Base-by-base conservation (phyloP, 2,888 invertebrate species). In the Scaptomyza parva region DNA sequence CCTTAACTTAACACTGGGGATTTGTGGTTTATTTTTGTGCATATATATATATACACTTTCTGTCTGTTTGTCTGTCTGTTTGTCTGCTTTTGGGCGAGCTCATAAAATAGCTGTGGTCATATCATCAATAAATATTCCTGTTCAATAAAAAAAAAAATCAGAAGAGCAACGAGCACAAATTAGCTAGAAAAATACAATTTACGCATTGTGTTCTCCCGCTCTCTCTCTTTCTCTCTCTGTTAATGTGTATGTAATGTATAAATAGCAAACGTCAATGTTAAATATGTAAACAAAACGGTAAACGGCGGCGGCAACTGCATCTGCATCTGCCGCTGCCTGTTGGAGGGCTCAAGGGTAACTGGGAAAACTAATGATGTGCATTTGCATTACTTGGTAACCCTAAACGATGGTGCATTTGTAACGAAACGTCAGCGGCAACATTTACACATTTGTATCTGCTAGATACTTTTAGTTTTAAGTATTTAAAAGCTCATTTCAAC, bases 61-160 rank as follows among this genome's bases (percentile, higher is more conserved):
- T 43, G 41, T 9, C 41, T n/a, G n/a, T n/a, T n/a, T n/a, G n/a
- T n/a, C 44, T 12, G 24, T 2, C 7, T 17, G 30, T 3, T 5
- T 45, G 12, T 7, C 14, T n/a, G n/a, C n/a, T n/a, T n/a, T n/a
- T n/a, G 65, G 54, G 65, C 53, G 64, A 70, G 77, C 70, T 70
- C 82, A 77, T 82, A 82, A 82, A 82, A 65, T 82, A 84, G 84
- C 70, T 86, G 86, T 86, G 82, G 82, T 84, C 82, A 83, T 86
- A 77, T 66, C 65, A 71, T 76, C 82, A 86, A 83, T 86, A 83
- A 86, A 83, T 86, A 77, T 86, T 63, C 84, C 37, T 66, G 70
- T 72, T 77, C 82, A 80, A 86, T 82, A 82, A 82, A 82, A 83
- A 82, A 14, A 35, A 82, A 84, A 82, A 86, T 86, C 7, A n/a